A percentile compares a stretch with the other conserved stretches of the same genome.
Evolutionary conservation across 2,797 vertebrate genomes (phyloP).

Genomic region (Pseudochirops corinnae): DNA sequence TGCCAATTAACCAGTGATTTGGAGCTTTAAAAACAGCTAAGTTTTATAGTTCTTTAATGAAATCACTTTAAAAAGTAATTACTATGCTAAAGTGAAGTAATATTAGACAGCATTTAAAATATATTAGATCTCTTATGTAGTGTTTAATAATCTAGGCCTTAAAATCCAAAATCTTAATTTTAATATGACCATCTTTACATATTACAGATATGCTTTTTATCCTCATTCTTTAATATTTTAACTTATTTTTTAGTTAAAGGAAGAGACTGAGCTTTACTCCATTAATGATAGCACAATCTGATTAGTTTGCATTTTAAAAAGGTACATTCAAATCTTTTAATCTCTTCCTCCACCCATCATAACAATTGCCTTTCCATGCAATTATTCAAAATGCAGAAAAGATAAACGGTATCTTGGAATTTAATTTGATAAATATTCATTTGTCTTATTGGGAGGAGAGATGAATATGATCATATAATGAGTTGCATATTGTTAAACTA

Average conservation of each 20-base stretch:
- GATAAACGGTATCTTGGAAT: constrained; percentile 79
- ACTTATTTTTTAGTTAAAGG: constrained; percentile 76
- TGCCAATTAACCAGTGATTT: background rate
- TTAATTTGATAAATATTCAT: constrained; percentile 83
- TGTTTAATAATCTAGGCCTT: constrained; percentile 50
- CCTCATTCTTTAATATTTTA: constrained; percentile 27
- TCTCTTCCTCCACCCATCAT: constrained; percentile 75
- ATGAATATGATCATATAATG: constrained; percentile 78
- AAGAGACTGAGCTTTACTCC: constrained; percentile 73
- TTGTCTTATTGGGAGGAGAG: constrained; percentile 81
- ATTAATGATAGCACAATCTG: constrained; percentile 74
- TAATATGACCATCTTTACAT: constrained; percentile 50
- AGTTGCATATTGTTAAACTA: constrained; percentile 77
- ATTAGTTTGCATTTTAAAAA: constrained; percentile 83
- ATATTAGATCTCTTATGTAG: constrained; percentile 14
- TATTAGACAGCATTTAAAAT: constrained; percentile 40
- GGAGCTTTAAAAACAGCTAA: background rate
- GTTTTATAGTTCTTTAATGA: background rate
- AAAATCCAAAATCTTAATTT: constrained; percentile 54
- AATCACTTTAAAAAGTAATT: constrained; percentile 26
- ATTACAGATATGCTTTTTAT: constrained; percentile 36
- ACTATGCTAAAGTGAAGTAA: constrained; percentile 19
- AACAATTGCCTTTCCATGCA: constrained; percentile 78
- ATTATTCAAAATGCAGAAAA: constrained; percentile 79
- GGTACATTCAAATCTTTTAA: constrained; percentile 82